Evolutionary conservation across 2,888 invertebrate genomes (phyloP).

Genomic region (Euzophera pinguis): DNA sequence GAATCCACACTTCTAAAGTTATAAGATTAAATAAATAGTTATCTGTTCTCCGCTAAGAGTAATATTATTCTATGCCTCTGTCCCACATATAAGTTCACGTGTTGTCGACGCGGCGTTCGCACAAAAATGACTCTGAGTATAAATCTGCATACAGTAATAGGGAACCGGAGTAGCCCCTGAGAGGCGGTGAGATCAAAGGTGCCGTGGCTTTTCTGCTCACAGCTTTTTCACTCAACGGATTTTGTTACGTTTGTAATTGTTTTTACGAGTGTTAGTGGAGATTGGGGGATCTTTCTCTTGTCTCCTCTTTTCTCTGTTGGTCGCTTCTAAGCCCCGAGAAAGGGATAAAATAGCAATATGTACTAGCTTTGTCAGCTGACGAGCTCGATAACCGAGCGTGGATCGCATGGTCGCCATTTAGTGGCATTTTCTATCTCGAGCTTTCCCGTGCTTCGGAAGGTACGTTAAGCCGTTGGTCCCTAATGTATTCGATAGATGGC

Average conservation of each 20-base stretch:
- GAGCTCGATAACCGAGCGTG: no score
- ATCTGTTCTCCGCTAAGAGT: not conserved
- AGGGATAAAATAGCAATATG: no score
- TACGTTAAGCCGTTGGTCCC: no score
- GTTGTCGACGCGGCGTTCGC: constrained; percentile 48
- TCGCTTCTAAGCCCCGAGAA: no score
- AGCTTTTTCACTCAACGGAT: not conserved
- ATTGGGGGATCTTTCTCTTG: not conserved
- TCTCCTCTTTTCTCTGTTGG: no score
- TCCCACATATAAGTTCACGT: not conserved
- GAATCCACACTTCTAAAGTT: no score
- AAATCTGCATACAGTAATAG: constrained; percentile 75
- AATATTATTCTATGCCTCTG: not conserved
- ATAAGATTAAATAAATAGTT: no score
- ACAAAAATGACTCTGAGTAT: constrained; percentile 77
- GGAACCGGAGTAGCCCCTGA: constrained; percentile 57
- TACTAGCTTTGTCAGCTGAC: no score
- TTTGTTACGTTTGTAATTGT: not conserved
- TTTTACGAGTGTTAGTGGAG: not conserved
- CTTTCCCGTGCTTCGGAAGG: no score
- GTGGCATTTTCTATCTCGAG: no score
- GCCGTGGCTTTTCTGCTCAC: not conserved
- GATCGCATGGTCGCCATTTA: no score
- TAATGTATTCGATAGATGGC: no score
- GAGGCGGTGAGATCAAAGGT: constrained; percentile 34